These are phyloP conservation scores for Otolemur crassicaudatus DNA, from an alignment of 2,797 vertebrate species.

Conservation along the genomic window DNA sequence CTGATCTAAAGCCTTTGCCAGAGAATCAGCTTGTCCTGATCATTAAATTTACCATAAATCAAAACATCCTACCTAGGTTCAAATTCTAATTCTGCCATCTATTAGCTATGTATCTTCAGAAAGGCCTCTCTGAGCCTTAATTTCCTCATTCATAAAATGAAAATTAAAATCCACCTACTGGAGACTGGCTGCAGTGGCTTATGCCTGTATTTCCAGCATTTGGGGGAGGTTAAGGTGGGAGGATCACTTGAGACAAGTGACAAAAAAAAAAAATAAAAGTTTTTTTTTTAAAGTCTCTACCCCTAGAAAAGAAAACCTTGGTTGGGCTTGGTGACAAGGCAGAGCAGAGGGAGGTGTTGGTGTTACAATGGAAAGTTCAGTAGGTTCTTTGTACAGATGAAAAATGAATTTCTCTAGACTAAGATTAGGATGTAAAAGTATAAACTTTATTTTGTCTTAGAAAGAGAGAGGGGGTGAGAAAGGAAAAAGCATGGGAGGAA, in stretches of 20 bases:
- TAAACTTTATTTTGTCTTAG: no score
- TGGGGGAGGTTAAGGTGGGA: neutral
- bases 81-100: neutral
- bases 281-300: no score
- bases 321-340: neutral
- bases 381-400: no score
- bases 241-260: neutral
- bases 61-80: neutral
- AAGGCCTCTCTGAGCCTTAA: neutral
- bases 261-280: neutral
- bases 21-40: neutral
- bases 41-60: neutral
- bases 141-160: neutral
- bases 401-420: no score
- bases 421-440: no score
- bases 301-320: neutral
- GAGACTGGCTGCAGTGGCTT: neutral
- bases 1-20: neutral
- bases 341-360: no score
- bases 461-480: no score
- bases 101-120: neutral
- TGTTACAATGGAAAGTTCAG: no score
- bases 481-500: no score
- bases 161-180: neutral
- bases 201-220: neutral